Conservation (phyloP, 2,888 invertebrate species). For the Electrophaes corylata region DNA sequence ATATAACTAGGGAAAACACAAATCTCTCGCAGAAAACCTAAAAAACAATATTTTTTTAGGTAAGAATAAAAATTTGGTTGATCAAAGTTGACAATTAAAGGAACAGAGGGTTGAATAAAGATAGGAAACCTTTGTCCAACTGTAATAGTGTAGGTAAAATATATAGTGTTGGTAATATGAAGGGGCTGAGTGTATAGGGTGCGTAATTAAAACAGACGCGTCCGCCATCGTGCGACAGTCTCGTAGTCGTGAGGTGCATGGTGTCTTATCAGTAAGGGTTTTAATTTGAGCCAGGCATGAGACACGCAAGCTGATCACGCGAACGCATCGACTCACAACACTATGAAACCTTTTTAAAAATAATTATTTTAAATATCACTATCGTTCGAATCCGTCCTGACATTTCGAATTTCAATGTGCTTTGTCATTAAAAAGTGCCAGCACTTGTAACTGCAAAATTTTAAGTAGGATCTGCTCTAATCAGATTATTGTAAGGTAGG, state of each 20-base stretch:
- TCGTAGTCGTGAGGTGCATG: slow-evolving; percentile 80
- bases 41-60: no score
- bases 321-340: slow-evolving; percentile 61
- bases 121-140: neutral
- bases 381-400: slow-evolving; percentile 49
- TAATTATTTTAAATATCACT: slow-evolving; percentile 69
- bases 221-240: slow-evolving; percentile 67
- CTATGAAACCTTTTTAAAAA: slow-evolving; percentile 60
- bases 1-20: neutral
- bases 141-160: neutral
- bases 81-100: no score
- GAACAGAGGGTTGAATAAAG: neutral
- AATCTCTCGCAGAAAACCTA: neutral
- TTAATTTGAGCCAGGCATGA: slow-evolving; percentile 81
- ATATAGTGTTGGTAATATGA: slow-evolving; percentile 47
- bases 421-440: slow-evolving; percentile 33
- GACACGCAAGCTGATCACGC: slow-evolving; percentile 82
- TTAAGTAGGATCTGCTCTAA: slow-evolving; percentile 28
- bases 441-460: slow-evolving; percentile 30
- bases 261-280: slow-evolving; percentile 78
- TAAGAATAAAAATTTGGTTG: no score
- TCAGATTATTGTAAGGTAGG: slow-evolving; percentile 47
- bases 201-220: slow-evolving; percentile 82
- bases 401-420: slow-evolving; percentile 43
- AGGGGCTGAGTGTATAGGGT: slow-evolving; percentile 75